Conservation (phyloP, 2,888 invertebrate genomes). For the Linnaemya vulpina region DNA sequence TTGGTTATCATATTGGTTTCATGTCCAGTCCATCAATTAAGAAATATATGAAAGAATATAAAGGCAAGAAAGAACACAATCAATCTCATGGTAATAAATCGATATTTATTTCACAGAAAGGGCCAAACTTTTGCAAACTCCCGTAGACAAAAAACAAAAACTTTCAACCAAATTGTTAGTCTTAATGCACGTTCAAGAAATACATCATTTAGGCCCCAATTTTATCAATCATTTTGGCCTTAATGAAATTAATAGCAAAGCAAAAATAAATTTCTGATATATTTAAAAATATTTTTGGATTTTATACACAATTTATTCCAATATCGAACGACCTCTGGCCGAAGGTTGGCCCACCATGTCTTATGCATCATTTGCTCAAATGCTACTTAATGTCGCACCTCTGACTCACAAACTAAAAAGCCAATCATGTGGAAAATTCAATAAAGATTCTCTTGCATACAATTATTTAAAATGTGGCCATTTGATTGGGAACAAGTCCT, state of each 20-base stretch:
- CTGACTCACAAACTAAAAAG: slow-evolving; percentile 60
- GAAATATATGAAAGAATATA: slow-evolving; percentile 5
- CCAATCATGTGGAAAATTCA: slow-evolving; percentile 39
- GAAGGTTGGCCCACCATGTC: slow-evolving; percentile 41
- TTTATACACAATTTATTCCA: too few relatives aligned
- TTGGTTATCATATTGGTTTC: slow-evolving; percentile 63
- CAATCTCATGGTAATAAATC: slow-evolving; percentile 41
- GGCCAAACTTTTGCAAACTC: not conserved
- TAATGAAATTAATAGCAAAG: too few relatives aligned
- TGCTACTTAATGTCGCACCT: slow-evolving; percentile 64
- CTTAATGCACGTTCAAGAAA: too few relatives aligned
- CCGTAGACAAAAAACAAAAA: too few relatives aligned
- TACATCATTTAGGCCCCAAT: too few relatives aligned
- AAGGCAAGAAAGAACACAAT: slow-evolving; percentile 25
- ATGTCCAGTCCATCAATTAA: slow-evolving; percentile 68
- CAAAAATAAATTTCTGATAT: too few relatives aligned
- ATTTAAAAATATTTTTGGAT: too few relatives aligned
- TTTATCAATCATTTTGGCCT: too few relatives aligned
- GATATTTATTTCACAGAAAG: slow-evolving; percentile 26
- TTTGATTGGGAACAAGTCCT: slow-evolving; percentile 25
- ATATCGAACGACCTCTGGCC: too few relatives aligned
- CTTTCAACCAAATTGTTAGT: too few relatives aligned
- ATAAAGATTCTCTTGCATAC: slow-evolving; percentile 63
- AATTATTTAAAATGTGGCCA: slow-evolving; percentile 53
- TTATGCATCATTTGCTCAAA: slow-evolving; percentile 44